Evolutionary conservation across 2,888 invertebrate genomes (phyloP), one percentile per base, ranked within the genome.

Genomic region (Philaethria dido): DNA sequence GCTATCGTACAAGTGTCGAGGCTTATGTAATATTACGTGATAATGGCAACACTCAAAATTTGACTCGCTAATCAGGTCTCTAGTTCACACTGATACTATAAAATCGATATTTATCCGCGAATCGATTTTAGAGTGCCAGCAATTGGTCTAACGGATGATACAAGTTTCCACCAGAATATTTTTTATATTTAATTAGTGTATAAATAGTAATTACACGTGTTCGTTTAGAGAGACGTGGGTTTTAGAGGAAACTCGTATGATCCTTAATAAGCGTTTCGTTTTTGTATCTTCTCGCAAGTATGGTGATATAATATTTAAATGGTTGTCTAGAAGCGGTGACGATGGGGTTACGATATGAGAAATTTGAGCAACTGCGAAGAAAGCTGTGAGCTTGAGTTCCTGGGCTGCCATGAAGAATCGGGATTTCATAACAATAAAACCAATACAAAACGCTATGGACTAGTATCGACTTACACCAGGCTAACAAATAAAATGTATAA

Each of bases 341-440:
- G 80, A 85, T 85, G 83, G 84, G 76, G 74, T 79, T 82, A 79
- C 76, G 78, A 77, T 78, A 81, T 80, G 81, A 84, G 79, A 83
- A 77, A 80, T 80, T 92, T 90, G 91, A 90, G 90, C 91, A 90
- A 88, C 84, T 86, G 91, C 84, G 76, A 84, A 85, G 87, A 88
- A 89, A 92, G 91, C 92, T 92, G 92, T 91, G 91, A 89, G 91
- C 88, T 85, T 83, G 75, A 81, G 77, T 79, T 77, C 74, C 77
- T 74, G 84, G 87, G 89, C 85, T 89, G 88, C 89, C 89, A 81
- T 73, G 69, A 63, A 62, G 52, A 67, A 63, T 33, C 36, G 50
- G 63, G 18, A 52, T 44, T 29, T 36, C 20, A 22, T 33, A 48
- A 36, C 25, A 45, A 60, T n/a, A 13, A 18, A 54, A 63, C 39